Base-by-base conservation (phyloP, 2,888 invertebrate genomes). In the Autographa pulchrina region DNA sequence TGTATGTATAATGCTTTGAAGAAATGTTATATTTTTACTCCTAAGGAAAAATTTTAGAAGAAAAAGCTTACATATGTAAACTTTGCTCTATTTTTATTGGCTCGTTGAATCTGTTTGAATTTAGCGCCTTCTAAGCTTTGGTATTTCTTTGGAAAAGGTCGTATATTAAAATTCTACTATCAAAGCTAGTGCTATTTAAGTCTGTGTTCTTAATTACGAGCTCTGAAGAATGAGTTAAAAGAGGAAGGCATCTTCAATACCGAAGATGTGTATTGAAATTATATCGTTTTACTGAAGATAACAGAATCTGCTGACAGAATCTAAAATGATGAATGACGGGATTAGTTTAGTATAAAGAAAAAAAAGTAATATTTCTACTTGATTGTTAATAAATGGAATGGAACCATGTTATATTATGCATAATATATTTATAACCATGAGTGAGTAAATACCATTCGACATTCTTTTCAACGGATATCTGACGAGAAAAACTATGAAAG, bases 1-100 rank as follows among this genome's bases (percentile, higher is more conserved):
- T 58, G 20, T 56, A 20, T 56, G 54, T 56, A 56, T 9, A 54
- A 20, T 56, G 54, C 54, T 56, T 54, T 56, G 54, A 56, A 25
- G 25, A 56, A 56, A 56, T 56, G 54, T 25, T 56, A 56, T 56
- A 56, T 56, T 56, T 56, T 56, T 56, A 56, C 54, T 56, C 25
- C 25, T 25, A 56, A 25, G 54, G 25, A 56, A 56, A 56, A 56
- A 25, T 13, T 20, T 56, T 11, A 11, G 11, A 56, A 56, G 25
- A 56, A 56, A 3, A 18, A 52, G n/a, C 25, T 25, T 25, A n/a
- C 54, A 5, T 56, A 25, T 25, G 25, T 56, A 20, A 18, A 54
- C n/a, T 43, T 7, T 54, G 25, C 54, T 56, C 25, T 56, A 20
- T 25, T 56, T 56, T 56, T 56, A 25, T 25, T 56, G 25, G 54